Evolutionary conservation across 2,113 vertebrate species (phyloP), one percentile per base, ranked within the genome.

Genomic region (Oncorhynchus clarkii): DNA sequence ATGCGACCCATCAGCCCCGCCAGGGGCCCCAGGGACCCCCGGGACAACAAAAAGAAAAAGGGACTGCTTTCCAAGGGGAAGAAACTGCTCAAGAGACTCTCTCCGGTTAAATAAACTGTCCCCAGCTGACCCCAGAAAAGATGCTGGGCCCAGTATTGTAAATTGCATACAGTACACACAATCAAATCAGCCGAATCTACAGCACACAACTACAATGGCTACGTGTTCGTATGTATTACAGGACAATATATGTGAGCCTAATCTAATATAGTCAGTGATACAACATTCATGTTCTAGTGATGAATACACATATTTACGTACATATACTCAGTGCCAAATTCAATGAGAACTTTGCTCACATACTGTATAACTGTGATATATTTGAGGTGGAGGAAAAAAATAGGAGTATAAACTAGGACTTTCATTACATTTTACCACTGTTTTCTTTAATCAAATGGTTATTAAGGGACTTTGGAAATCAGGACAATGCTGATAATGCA

Each of bases 11-110:
- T 96, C 81, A 96, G 96, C 88, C 97, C 97, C 29, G 91, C 94
- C 71, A 94, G 90, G 84, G 87, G 72, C 54, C 86, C 80, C 22
- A 82, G 78, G 78, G 86, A 85, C 57, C 74, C 84, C 29, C 75
- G 93, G 88, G 95, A 94, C 84, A 81, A 95, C 77, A 98, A 94
- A 94, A 99, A 97, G 95, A 99, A 97, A 94, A 98, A 98, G 92
- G 97, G 98, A 91, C 94, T 99, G 70, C 95, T 99, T 76, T 99
- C 96, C 87, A 99, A 97, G 92, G 97, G 98, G 85, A 99, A 97
- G 95, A 97, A 96, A 88, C 94, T 99, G 71, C 94, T 99, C 87
- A 96, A 97, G 93, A 97, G 92, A 89, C 96, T 99, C 75, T 94
- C 91, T 39, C 87, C 92, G 80, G 93, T 88, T 89, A 95, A 96